phyloP scores from a whole-genome alignment of 1,140 invertebrate genomes.

The Chionoecetes opilio region DNA sequence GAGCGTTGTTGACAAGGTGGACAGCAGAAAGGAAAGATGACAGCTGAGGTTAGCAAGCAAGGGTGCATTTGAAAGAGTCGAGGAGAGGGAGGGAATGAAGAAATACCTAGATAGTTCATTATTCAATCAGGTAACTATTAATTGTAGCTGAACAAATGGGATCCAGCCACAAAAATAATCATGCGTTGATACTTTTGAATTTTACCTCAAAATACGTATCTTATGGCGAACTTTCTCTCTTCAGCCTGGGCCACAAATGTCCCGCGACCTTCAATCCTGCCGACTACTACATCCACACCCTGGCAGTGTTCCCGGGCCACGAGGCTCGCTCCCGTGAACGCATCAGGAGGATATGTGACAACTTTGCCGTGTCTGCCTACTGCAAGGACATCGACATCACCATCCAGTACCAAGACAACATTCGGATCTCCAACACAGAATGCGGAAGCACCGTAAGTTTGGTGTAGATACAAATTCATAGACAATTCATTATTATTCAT shows the following conservation, averaged over 20 bases:
- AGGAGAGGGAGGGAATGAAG: no score
- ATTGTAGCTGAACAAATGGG: no score
- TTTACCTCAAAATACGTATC: no score
- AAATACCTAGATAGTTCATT: no score
- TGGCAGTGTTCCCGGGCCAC: slow-evolving; percentile 86
- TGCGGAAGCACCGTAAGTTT: slow-evolving; percentile 47
- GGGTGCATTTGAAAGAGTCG: no score
- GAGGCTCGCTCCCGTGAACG: slow-evolving; percentile 85
- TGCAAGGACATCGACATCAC: slow-evolving; percentile 87
- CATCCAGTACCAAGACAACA: slow-evolving; percentile 81
- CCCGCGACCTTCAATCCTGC: slow-evolving; percentile 89
- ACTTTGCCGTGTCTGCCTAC: slow-evolving; percentile 90
- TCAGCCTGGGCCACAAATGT: slow-evolving; percentile 90
- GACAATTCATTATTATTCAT: not conserved
- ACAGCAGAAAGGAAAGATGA: no score
- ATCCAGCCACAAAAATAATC: no score
- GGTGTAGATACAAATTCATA: not conserved
- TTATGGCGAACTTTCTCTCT: not conserved
- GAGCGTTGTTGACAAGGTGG: no score
- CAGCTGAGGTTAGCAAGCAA: no score
- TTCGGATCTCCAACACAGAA: slow-evolving; percentile 69
- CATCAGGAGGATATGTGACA: slow-evolving; percentile 90
- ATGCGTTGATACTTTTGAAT: no score
- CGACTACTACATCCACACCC: slow-evolving; percentile 88
- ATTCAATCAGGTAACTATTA: no score